phyloP scores from a whole-genome alignment of 2,113 vertebrate genomes.

The Brachypteracias leptosomus region DNA sequence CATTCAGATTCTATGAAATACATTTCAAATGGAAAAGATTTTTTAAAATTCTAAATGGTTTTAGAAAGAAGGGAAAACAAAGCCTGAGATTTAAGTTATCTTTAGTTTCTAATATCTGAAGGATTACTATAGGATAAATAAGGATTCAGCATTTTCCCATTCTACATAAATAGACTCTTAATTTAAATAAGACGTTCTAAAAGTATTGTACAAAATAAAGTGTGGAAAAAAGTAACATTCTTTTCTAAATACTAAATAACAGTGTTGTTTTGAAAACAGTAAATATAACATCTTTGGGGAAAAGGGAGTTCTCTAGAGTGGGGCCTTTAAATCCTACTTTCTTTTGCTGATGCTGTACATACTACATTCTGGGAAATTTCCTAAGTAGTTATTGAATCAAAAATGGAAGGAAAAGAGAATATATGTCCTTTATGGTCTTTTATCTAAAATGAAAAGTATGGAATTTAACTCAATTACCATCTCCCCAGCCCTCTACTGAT shows the following conservation, averaged over 20 bases:
- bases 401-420: conserved; percentile 30
- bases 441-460: background rate
- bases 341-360: background rate
- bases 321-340: background rate
- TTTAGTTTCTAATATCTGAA: background rate
- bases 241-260: conserved; percentile 7
- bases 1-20: background rate
- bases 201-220: background rate
- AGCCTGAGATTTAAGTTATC: background rate
- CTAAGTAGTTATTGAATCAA: conserved; percentile 44
- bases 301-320: background rate
- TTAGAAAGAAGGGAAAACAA: background rate
- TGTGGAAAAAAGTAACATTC: background rate
- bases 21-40: background rate
- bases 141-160: background rate
- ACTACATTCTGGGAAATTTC: background rate
- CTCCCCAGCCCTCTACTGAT: background rate
- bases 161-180: background rate
- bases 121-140: background rate
- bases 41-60: background rate
- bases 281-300: background rate
- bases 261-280: background rate
- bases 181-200: background rate
- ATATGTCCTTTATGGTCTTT: conserved; percentile 2
- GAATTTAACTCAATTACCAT: conserved; percentile 21